Conservation (phyloP, 1,140 invertebrate genomes). For the Penaeus chinensis region DNA sequence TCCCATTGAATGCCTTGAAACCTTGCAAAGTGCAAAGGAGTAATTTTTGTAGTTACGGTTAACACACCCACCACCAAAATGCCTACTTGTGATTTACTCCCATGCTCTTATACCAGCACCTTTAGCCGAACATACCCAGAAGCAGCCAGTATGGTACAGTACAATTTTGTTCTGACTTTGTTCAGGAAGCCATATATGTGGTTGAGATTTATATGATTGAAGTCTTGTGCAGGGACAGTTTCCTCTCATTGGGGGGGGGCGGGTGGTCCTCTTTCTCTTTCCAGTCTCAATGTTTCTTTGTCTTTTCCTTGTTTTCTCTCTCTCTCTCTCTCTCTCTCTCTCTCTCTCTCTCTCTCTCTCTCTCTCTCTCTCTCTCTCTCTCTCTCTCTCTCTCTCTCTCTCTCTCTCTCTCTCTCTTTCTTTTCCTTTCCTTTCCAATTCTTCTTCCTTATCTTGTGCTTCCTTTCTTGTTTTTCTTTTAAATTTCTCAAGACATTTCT, state of each 20-base stretch:
- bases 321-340: conserved; percentile 25
- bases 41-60: conserved; percentile 15
- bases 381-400: conserved; percentile 32
- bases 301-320: background rate
- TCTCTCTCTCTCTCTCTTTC: background rate
- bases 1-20: conserved; percentile 20
- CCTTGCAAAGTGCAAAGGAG: background rate
- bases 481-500: no score
- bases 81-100: background rate
- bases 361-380: background rate
- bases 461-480: background rate
- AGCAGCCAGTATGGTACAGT: conserved; percentile 47
- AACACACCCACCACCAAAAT: background rate
- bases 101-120: background rate
- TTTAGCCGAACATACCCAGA: conserved; percentile 24
- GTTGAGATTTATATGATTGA: conserved; percentile 23
- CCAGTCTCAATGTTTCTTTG: background rate
- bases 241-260: no score
- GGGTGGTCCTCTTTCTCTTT: background rate
- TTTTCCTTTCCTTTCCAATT: background rate
- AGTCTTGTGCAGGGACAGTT: no score
- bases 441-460: background rate
- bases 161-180: conserved; percentile 49
- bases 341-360: conserved; percentile 25
- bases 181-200: conserved; percentile 39